Percentiles rank a stretch among this genome's conserved stretches.
phyloP scores from a whole-genome alignment of 2,888 invertebrate genomes.

The Lamproptera curius region DNA sequence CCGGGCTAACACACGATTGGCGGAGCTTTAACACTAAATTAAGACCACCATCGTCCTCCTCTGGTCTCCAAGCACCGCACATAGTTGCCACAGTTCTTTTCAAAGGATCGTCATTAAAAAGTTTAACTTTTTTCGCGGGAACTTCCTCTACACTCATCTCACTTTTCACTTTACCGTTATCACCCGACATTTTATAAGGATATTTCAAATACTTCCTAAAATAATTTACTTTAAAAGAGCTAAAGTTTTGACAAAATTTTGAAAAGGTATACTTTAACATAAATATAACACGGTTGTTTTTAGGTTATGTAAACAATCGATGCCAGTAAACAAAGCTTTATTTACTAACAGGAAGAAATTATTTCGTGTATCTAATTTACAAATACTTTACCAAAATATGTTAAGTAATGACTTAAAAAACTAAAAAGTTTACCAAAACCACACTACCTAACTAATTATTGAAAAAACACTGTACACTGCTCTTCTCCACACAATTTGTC shows the following conservation, averaged over 20 bases:
- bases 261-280: slow-evolving; percentile 9
- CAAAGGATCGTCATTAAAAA: slow-evolving; percentile 28
- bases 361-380: too few relatives aligned
- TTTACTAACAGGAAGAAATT: not conserved
- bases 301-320: slow-evolving; percentile 15
- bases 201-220: slow-evolving; percentile 14
- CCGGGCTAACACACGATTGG: slow-evolving; percentile 58
- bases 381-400: too few relatives aligned
- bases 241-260: not conserved
- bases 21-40: slow-evolving; percentile 62
- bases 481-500: too few relatives aligned
- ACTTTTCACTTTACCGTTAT: slow-evolving; percentile 39
- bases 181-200: slow-evolving; percentile 40
- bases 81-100: slow-evolving; percentile 66
- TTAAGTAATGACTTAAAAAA: too few relatives aligned
- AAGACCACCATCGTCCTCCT: slow-evolving; percentile 67
- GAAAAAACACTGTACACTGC: too few relatives aligned
- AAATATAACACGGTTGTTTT: not conserved
- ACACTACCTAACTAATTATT: too few relatives aligned
- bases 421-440: too few relatives aligned
- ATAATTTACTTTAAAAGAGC: slow-evolving; percentile 15
- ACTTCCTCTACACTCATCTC: slow-evolving; percentile 38
- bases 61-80: slow-evolving; percentile 73
- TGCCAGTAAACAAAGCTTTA: slow-evolving; percentile 13
- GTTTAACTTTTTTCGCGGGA: slow-evolving; percentile 54